These are phyloP conservation scores for Meles meles DNA, from an alignment of 2,113 vertebrate species.

Conservation along the genomic window DNA sequence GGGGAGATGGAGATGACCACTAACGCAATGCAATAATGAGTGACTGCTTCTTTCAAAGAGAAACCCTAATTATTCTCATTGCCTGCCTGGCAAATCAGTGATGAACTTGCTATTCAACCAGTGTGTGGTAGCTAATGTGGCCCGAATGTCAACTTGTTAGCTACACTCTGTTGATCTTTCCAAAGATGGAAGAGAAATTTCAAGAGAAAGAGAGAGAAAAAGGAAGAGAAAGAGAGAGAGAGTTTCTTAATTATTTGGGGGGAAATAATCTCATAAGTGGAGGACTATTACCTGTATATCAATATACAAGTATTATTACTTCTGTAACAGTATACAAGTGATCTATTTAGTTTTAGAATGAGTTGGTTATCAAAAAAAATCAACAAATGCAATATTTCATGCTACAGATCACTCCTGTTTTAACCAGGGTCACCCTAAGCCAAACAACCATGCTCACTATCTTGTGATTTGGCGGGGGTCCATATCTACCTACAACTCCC, in stretches of 20 bases:
- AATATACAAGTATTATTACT: neutral
- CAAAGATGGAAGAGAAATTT: neutral
- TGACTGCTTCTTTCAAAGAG: neutral
- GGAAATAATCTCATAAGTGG: neutral
- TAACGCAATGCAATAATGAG: neutral
- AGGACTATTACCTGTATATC: neutral
- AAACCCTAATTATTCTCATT: neutral
- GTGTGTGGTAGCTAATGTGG: neutral
- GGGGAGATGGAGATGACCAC: neutral
- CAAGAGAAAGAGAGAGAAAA: neutral
- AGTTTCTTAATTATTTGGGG: neutral
- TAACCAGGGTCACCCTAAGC: neutral
- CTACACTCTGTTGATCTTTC: neutral
- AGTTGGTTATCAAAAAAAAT: neutral
- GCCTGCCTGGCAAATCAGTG: neutral
- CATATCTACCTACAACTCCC: neutral
- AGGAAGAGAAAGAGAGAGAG: neutral
- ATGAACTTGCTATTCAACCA: neutral
- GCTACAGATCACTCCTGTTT: neutral
- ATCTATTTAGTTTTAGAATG: neutral
- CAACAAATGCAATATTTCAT: neutral
- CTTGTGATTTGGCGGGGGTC: neutral
- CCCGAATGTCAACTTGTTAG: neutral
- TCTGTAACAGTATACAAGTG: neutral
- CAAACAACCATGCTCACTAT: neutral